Percentiles rank a stretch among this genome's conserved stretches.
Conservation (phyloP, 2,113 vertebrate species). For the Corythornis vintsioides region DNA sequence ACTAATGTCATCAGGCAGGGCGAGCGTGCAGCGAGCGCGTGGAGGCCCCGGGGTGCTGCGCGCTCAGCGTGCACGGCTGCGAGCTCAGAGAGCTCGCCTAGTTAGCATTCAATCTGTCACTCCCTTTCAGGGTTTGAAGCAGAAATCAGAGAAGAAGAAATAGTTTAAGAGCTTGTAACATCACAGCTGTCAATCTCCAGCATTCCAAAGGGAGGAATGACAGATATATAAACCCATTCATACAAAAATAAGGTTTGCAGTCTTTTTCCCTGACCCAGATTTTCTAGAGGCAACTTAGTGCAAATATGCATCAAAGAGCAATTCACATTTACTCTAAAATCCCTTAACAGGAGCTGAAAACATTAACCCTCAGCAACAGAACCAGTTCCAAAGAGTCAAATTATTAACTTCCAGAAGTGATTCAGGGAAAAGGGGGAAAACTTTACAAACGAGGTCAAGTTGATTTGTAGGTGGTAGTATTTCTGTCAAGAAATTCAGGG, state of each 20-base stretch:
- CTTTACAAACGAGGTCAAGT: not conserved
- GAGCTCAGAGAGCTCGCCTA: not conserved
- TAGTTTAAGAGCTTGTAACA: slow-evolving; percentile 57
- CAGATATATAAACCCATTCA: slow-evolving; percentile 63
- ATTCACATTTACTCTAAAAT: slow-evolving; percentile 55
- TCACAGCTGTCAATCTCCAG: slow-evolving; percentile 63
- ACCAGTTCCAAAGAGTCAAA: slow-evolving; percentile 65
- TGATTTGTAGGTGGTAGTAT: slow-evolving; percentile 51
- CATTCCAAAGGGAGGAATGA: slow-evolving; percentile 50
- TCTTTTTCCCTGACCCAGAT: slow-evolving; percentile 59
- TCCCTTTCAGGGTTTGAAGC: slow-evolving; percentile 43
- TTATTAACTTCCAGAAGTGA: slow-evolving; percentile 64
- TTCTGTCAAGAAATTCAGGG: slow-evolving; percentile 53
- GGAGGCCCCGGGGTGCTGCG: not conserved
- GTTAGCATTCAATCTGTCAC: slow-evolving; percentile 41
- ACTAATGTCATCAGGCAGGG: slow-evolving; percentile 63
- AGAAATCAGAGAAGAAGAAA: slow-evolving; percentile 54
- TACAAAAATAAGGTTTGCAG: slow-evolving; percentile 39
- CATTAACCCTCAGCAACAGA: slow-evolving; percentile 76
- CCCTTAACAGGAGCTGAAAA: slow-evolving; percentile 55
- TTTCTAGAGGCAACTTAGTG: slow-evolving; percentile 55
- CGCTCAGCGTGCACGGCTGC: not conserved
- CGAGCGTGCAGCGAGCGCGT: not conserved
- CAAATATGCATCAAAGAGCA: slow-evolving; percentile 40
- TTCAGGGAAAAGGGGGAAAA: slow-evolving; percentile 33